Conservation (phyloP, 2,888 invertebrate species). For the Drosophila monieri region DNA sequence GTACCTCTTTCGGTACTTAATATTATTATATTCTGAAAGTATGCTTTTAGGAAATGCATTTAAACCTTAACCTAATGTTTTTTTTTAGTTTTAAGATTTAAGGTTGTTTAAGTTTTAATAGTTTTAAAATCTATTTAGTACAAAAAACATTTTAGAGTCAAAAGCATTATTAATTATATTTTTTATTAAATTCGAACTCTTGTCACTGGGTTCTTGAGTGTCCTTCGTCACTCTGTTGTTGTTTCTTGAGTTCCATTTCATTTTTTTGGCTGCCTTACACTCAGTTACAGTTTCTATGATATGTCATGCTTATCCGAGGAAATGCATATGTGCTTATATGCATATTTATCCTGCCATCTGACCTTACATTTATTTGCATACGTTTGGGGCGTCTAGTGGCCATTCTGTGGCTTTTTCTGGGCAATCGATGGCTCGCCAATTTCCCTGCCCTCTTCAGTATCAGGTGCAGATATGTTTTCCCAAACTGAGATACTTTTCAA, state of each 20-base stretch:
- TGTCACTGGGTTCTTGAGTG: background rate
- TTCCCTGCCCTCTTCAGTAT: background rate
- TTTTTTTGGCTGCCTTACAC: background rate
- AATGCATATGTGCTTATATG: slow-evolving; percentile 6
- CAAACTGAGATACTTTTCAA: background rate
- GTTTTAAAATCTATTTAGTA: no score
- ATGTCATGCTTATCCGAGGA: slow-evolving; percentile 4
- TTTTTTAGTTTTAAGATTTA: no score
- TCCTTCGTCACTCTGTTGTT: slow-evolving; percentile 1
- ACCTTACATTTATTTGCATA: slow-evolving; percentile 10
- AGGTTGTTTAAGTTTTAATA: no score
- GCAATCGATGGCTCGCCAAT: background rate
- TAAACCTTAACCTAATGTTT: no score
- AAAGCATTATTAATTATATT: no score
- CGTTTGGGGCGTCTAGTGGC: background rate
- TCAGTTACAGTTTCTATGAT: slow-evolving; percentile 4
- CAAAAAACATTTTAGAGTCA: no score
- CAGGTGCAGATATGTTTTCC: background rate
- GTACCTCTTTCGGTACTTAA: no score
- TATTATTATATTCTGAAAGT: no score
- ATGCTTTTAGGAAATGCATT: no score
- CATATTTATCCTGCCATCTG: slow-evolving; percentile 5
- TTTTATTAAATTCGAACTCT: no score
- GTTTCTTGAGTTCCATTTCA: background rate
- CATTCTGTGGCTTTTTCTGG: background rate